Conservation (phyloP, 2,113 vertebrate species). For the Agapornis roseicollis region DNA sequence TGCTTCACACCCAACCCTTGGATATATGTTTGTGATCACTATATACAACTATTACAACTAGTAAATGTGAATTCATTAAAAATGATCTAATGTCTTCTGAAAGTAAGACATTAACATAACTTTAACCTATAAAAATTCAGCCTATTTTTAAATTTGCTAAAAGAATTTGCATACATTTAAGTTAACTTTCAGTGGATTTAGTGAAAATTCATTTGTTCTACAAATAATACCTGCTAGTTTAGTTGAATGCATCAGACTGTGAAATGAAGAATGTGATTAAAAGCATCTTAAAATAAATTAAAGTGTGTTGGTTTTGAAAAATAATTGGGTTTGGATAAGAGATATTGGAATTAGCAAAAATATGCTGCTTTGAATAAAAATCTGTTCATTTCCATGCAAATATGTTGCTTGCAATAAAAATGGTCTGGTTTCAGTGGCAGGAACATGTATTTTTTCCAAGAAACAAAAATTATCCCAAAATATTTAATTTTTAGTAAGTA, state of each 20-base stretch:
- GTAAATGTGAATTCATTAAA: background rate
- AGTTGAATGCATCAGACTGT: slow-evolving; percentile 19
- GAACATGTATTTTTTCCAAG: background rate
- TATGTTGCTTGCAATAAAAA: background rate
- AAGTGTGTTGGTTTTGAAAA: slow-evolving; percentile 51
- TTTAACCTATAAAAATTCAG: background rate
- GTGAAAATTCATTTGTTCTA: background rate
- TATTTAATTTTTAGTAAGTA: background rate
- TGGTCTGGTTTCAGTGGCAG: background rate
- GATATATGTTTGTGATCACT: background rate
- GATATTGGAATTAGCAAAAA: slow-evolving; percentile 41
- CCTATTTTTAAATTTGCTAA: slow-evolving; percentile 8
- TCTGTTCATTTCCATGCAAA: background rate
- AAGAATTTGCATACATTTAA: background rate
- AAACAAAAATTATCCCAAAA: background rate
- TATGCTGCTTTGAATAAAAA: slow-evolving; percentile 20
- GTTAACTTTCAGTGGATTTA: slow-evolving; percentile 17
- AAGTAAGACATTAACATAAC: background rate
- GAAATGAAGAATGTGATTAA: background rate
- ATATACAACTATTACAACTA: background rate
- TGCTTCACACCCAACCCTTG: background rate
- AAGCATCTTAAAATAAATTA: slow-evolving; percentile 26
- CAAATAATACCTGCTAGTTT: background rate
- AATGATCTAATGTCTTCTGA: background rate
- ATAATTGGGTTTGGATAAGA: slow-evolving; percentile 43